Evolutionary conservation across 2,797 vertebrate genomes (phyloP), one percentile per base, ranked within the genome.

Genomic region (Esox masquinongy): DNA sequence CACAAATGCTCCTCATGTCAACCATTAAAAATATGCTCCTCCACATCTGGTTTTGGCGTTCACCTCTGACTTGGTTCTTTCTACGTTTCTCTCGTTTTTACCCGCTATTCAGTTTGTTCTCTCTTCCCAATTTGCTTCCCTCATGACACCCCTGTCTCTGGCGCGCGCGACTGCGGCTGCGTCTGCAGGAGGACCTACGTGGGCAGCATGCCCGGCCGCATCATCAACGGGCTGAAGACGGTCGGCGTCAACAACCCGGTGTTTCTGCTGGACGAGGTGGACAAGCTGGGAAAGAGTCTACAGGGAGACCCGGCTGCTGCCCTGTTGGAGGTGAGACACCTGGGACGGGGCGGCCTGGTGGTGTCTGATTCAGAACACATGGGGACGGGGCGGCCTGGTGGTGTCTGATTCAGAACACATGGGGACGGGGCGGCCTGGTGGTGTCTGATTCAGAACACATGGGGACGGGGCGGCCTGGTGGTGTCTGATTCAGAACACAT

Each of bases 261-360:
- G 9, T 97, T 99, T 90, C 94, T 99, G 4, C 84, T 99, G 76
- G 98, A 99, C 36, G 97, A 99, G 82, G 97, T 99, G 72, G 98
- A 99, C 90, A 99, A 99, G 83, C 93, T 99, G 64, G 97, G 96
- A 0, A 98, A 97, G 88, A 98, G 97, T 76, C 92, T 99, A 5
- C 98, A 99, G 78, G 98, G 98, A 6, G 98, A 99, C 79, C 97
- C 98, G 19, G 97, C 97, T 2, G 97, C 97, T 24, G 98, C 97
- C 26, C 92, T 99, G 75, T 94, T 99, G 3, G 98, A 99, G 98
- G 98, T 99, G 80, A 70, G 59, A 4, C 34, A 17, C 67, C 36
- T 61, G 63, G 63, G 63, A 61, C 24, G 63, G 61, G 61, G 24
- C 3, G 14, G 24, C 9, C 22, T 24, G n/a, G 24, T 3, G 14